Percentiles rank a stretch among this genome's conserved stretches.
These are phyloP conservation scores for Coronaproctus castanopsis DNA, from an alignment of 2,888 invertebrate species.

Conservation along the genomic window DNA sequence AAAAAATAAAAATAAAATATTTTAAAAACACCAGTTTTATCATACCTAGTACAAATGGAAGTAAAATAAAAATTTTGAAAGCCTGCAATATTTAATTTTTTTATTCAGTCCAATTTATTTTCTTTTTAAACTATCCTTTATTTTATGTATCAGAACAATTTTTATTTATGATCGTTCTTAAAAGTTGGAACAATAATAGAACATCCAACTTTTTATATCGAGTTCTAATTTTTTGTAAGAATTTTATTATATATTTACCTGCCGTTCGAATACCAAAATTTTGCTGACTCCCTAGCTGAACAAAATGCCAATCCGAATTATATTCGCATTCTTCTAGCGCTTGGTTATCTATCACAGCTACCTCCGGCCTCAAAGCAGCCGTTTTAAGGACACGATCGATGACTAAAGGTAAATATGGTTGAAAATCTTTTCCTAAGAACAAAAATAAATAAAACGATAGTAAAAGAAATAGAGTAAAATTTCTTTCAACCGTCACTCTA, in stretches of 20 bases:
- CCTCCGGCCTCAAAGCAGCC: conserved; percentile 82
- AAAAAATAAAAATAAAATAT: no score
- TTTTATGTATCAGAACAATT: no score
- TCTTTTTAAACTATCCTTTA: no score
- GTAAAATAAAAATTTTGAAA: no score
- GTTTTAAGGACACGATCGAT: conserved; percentile 86
- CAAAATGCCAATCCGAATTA: conserved; percentile 84
- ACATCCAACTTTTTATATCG: no score
- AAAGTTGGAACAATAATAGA: no score
- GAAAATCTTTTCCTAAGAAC: conserved; percentile 50
- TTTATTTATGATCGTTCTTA: no score
- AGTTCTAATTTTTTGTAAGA: no score
- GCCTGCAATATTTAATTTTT: no score
- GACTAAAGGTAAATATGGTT: conserved; percentile 80
- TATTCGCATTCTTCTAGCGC: conserved; percentile 57
- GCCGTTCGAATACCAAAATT: conserved; percentile 87
- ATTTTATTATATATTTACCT: conserved; percentile 30
- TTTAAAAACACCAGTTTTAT: no score
- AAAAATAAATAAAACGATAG: conserved; percentile 16
- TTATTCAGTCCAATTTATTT: no score
- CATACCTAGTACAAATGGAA: no score
- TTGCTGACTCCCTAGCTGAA: conserved; percentile 80
- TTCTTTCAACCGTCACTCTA: not conserved
- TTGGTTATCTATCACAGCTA: conserved; percentile 70
- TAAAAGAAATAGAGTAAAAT: not conserved